Evolutionary conservation across 2,113 vertebrate species (phyloP).

Genomic region (Platichthys flesus): DNA sequence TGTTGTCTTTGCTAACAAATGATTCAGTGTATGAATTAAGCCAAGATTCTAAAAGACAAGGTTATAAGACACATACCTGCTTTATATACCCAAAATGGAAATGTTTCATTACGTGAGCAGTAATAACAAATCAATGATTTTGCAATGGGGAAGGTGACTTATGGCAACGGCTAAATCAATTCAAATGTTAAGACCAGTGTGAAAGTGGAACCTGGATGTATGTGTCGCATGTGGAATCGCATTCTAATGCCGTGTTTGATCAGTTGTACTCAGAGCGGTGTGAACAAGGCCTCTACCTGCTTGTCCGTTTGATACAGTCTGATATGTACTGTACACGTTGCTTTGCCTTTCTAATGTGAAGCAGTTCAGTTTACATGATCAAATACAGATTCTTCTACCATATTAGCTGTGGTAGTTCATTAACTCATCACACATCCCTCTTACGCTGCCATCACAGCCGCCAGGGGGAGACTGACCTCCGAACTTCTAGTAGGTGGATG

Average conservation of each 20-base stretch:
- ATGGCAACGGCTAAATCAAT: slow-evolving; percentile 21
- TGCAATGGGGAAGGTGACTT: background rate
- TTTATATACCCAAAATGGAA: background rate
- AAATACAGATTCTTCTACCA: no score
- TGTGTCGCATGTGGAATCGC: background rate
- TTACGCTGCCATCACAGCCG: no score
- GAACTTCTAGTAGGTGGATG: no score
- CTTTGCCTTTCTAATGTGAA: no score
- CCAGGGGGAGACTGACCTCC: no score
- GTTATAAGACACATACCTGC: background rate
- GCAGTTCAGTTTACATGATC: no score
- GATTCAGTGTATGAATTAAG: no score
- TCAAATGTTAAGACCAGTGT: background rate
- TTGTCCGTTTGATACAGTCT: background rate
- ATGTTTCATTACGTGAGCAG: background rate
- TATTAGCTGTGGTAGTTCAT: no score
- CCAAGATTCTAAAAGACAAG: no score
- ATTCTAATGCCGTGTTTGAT: background rate
- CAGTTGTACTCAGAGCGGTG: background rate
- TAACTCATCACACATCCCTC: no score
- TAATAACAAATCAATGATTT: background rate
- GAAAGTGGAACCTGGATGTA: slow-evolving; percentile 7
- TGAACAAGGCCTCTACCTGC: background rate
- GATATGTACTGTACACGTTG: background rate
- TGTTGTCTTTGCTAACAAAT: no score